Percentiles rank a stretch among this genome's conserved stretches.
These are phyloP conservation scores for Festucalex cinctus DNA, from an alignment of 2,113 vertebrate species.

Conservation along the genomic window DNA sequence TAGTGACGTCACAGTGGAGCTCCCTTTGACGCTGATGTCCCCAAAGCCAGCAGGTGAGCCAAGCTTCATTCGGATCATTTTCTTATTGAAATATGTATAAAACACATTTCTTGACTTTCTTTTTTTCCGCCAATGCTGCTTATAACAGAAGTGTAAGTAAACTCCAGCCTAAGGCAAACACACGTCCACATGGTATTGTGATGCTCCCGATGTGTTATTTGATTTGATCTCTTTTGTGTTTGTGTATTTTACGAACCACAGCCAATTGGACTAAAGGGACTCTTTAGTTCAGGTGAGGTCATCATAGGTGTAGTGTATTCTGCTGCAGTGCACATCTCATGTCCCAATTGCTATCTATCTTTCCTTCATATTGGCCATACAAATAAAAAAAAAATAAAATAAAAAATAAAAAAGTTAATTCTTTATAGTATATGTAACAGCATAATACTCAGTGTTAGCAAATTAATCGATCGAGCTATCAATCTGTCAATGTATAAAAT, in stretches of 20 bases:
- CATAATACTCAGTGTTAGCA: too few species aligned
- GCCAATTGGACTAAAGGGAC: constrained; percentile 54
- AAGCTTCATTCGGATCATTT: not conserved
- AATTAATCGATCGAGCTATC: too few species aligned
- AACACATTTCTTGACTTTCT: not conserved
- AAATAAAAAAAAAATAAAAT: too few species aligned
- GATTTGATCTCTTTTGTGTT: constrained; percentile 24
- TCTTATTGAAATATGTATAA: not conserved
- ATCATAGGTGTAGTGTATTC: not conserved
- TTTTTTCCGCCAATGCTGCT: constrained; percentile 9
- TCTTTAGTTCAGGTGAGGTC: constrained; percentile 51
- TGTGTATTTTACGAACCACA: constrained; percentile 46
- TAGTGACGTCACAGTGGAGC: constrained; percentile 79
- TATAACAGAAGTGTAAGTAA: constrained; percentile 73
- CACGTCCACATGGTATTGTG: not conserved
- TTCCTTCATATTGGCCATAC: too few species aligned
- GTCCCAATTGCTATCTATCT: not conserved
- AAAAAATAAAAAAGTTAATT: too few species aligned
- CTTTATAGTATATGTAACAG: too few species aligned
- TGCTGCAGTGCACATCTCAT: not conserved
- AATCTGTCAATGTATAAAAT: too few species aligned
- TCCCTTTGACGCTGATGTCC: constrained; percentile 85
- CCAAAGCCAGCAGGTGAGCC: constrained; percentile 77
- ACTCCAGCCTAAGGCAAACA: not conserved
- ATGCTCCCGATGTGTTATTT: constrained; percentile 13